phyloP scores from a whole-genome alignment of 2,888 invertebrate genomes.

The Drosophila quinaria region DNA sequence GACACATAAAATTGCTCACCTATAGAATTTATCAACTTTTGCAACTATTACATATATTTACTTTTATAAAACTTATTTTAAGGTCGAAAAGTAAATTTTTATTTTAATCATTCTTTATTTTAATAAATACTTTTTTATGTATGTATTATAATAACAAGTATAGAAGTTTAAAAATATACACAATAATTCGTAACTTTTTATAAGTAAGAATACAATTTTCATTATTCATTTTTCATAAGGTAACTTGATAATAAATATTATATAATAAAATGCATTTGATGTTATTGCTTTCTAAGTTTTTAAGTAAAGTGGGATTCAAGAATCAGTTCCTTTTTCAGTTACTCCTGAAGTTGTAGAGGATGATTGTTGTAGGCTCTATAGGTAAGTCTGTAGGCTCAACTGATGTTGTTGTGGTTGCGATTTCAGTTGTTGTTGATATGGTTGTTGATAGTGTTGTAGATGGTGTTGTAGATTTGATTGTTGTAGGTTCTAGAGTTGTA shows the following conservation, averaged over 20 bases:
- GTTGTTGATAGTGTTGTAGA: background rate
- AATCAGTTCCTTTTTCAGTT: background rate
- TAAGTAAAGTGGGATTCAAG: background rate
- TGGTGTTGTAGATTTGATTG: background rate
- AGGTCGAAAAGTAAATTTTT: background rate
- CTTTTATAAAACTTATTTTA: background rate
- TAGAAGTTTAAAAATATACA: background rate
- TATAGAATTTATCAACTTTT: conserved; percentile 43
- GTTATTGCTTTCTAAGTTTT: background rate
- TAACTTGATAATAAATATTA: background rate
- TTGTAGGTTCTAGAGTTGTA: background rate
- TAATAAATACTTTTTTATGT: conserved; percentile 5
- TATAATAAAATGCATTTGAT: background rate
- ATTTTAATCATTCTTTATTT: background rate
- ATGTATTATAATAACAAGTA: background rate
- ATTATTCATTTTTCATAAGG: background rate
- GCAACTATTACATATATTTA: background rate
- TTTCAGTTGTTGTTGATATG: background rate
- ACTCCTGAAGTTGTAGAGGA: background rate
- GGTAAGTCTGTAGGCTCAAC: background rate
- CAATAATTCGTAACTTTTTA: background rate
- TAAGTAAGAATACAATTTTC: background rate
- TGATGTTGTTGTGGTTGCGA: conserved; percentile 2
- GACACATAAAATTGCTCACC: conserved; percentile 70
- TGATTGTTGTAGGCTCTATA: background rate